Conservation (phyloP, 2,888 invertebrate species). For the Archaeoteleia sp. region DNA sequence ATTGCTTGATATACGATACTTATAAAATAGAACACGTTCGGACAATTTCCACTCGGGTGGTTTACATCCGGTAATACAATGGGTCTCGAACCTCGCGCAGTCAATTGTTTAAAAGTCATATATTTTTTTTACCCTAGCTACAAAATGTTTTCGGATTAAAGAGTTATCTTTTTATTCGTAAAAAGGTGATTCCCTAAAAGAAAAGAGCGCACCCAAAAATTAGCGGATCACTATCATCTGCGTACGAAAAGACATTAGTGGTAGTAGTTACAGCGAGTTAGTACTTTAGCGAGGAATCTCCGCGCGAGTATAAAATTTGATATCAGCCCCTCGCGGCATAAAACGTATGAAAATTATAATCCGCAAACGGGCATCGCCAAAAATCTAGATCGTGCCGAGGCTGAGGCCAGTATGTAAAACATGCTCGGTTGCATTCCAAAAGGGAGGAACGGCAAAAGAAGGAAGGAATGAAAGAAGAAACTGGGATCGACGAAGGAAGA, state of each 20-base stretch:
- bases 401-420: conserved; percentile 54
- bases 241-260: too few relatives aligned
- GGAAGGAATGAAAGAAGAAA: conserved; percentile 15
- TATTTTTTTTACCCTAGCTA: too few relatives aligned
- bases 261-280: conserved; percentile 1
- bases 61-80: too few relatives aligned
- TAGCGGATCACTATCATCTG: too few relatives aligned
- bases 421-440: conserved; percentile 36
- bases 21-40: too few relatives aligned
- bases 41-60: too few relatives aligned
- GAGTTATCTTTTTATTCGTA: too few relatives aligned
- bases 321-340: conserved; percentile 13
- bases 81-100: too few relatives aligned
- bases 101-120: too few relatives aligned
- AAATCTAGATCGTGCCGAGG: conserved; percentile 51
- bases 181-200: too few relatives aligned
- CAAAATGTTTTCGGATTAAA: too few relatives aligned
- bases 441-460: conserved; percentile 8
- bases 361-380: conserved; percentile 26
- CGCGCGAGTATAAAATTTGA: conserved; percentile 31
- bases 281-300: background rate
- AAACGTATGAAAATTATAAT: conserved; percentile 47
- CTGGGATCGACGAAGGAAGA: conserved; percentile 18
- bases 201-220: background rate
- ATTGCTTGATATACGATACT: too few relatives aligned